Conservation (phyloP, 2,797 vertebrate species). For the Allobates femoralis region DNA sequence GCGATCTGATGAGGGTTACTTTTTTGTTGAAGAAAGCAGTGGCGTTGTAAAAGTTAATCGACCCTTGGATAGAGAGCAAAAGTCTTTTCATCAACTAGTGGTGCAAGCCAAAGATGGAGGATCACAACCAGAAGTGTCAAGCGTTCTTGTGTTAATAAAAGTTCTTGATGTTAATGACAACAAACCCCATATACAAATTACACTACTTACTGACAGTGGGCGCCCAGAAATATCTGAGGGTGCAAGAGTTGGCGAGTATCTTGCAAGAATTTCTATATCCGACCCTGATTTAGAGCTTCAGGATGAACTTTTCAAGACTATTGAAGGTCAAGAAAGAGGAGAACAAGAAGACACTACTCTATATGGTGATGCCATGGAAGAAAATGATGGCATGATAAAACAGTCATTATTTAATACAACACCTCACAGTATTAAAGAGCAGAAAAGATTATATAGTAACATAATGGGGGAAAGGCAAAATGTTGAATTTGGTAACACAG, state of each 20-base stretch:
- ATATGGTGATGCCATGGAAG: background rate
- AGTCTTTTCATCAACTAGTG: conserved; percentile 82
- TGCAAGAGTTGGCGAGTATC: conserved; percentile 80
- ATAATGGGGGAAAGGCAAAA: background rate
- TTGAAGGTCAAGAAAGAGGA: background rate
- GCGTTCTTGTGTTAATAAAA: conserved; percentile 80
- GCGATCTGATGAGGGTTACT: conserved; percentile 71
- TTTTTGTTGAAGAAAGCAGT: conserved; percentile 80
- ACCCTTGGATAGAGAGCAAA: conserved; percentile 84
- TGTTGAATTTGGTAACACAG: background rate
- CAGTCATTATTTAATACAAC: background rate
- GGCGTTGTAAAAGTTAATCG: conserved; percentile 82
- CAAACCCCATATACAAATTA: conserved; percentile 80
- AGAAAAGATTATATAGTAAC: background rate
- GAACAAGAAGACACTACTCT: background rate
- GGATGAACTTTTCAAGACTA: background rate
- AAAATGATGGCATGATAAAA: background rate
- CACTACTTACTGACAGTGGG: conserved; percentile 87
- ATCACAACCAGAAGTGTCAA: conserved; percentile 83
- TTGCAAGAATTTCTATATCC: conserved; percentile 87
- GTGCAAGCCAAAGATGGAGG: conserved; percentile 85
- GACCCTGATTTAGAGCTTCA: conserved; percentile 79
- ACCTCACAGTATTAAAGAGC: background rate
- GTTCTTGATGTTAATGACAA: conserved; percentile 92
- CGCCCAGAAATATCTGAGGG: conserved; percentile 83